These are phyloP conservation scores for Hydrochoerus hydrochaeris DNA, from an alignment of 2,113 vertebrate genomes.

Conservation along the genomic window DNA sequence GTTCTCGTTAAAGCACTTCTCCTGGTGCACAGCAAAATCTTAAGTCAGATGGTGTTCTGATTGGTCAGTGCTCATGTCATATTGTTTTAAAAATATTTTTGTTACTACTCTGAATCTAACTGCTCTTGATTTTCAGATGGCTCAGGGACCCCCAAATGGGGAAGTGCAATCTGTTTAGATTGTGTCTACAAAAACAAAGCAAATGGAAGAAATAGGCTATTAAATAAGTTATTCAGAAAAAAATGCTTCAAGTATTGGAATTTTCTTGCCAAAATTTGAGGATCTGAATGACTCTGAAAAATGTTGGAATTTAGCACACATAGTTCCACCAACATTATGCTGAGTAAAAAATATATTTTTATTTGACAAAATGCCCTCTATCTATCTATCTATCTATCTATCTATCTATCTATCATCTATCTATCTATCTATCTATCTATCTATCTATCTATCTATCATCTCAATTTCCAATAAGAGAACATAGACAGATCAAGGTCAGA, in stretches of 20 bases:
- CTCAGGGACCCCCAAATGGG: background rate
- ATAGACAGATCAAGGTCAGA: slow-evolving; percentile 45
- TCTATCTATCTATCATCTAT: background rate
- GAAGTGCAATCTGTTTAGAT: slow-evolving; percentile 16
- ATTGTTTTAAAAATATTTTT: slow-evolving; percentile 1
- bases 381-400: background rate
- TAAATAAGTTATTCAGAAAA: slow-evolving; percentile 56
- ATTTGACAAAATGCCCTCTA: slow-evolving; percentile 39
- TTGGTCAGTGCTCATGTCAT: background rate
- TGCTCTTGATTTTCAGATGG: slow-evolving; percentile 51
- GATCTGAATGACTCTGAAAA: slow-evolving; percentile 65
- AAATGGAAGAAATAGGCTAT: slow-evolving; percentile 17
- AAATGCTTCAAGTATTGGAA: slow-evolving; percentile 45
- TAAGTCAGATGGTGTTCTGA: slow-evolving; percentile 23
- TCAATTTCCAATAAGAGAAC: slow-evolving; percentile 43
- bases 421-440: background rate
- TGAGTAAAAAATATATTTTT: slow-evolving; percentile 64
- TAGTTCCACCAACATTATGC: slow-evolving; percentile 49
- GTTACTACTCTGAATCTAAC: background rate
- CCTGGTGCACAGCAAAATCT: background rate
- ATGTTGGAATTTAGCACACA: slow-evolving; percentile 56
- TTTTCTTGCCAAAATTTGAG: slow-evolving; percentile 68
- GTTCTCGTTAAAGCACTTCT: slow-evolving; percentile 28
- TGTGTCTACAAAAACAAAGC: slow-evolving; percentile 39
- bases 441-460: background rate